phyloP scores from a whole-genome alignment of 2,888 invertebrate species.

The Drosophila algonquin region DNA sequence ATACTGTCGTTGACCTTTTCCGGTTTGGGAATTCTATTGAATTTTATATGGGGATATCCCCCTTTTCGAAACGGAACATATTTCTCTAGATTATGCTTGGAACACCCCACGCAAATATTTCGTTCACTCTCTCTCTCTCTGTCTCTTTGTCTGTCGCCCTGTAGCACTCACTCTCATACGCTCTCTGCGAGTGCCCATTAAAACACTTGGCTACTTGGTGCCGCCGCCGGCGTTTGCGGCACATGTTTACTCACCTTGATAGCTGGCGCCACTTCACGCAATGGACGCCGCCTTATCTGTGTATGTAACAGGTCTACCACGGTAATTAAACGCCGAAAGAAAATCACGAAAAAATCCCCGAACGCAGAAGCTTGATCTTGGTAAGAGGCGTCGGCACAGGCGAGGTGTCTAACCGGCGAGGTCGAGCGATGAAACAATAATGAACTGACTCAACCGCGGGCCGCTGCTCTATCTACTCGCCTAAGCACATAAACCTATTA shows the following conservation, averaged over 20 bases:
- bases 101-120: background rate
- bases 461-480: no score
- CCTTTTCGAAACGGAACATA: background rate
- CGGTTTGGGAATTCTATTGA: background rate
- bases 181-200: background rate
- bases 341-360: constrained; percentile 1
- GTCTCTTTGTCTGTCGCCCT: background rate
- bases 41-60: no score
- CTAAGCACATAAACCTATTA: no score
- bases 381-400: background rate
- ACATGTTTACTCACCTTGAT: background rate
- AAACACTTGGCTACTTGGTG: background rate
- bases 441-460: constrained; percentile 42
- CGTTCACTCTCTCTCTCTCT: constrained; percentile 2
- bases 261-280: background rate
- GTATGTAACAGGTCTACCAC: constrained; percentile 3
- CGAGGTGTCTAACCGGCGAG: constrained; percentile 44
- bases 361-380: background rate
- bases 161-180: background rate
- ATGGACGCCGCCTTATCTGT: background rate
- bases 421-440: constrained; percentile 41
- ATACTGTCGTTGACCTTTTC: background rate
- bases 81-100: background rate
- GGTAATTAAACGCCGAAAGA: background rate
- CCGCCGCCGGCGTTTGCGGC: background rate